A percentile compares a stretch with the other conserved stretches of the same genome.
phyloP scores from a whole-genome alignment of 2,113 vertebrate genomes.

The Thalassarche chlororhynchos region DNA sequence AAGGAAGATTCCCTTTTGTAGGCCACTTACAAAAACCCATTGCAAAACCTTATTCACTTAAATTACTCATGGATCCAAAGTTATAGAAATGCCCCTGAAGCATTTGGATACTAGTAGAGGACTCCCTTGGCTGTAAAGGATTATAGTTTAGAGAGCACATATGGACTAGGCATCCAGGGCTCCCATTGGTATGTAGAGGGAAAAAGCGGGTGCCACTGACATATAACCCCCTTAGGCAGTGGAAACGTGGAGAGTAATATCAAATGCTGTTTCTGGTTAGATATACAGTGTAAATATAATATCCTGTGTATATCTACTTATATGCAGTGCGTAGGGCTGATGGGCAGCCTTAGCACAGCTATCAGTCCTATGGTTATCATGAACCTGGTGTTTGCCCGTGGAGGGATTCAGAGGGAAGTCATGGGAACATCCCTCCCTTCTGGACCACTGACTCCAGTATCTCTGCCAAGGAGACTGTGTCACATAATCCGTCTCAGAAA shows the following conservation, averaged over 20 bases:
- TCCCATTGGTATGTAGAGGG: fast-evolving
- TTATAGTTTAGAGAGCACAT: fast-evolving
- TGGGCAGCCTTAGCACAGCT: neutral
- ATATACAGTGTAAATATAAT: neutral
- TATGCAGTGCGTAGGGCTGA: neutral
- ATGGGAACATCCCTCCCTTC: neutral
- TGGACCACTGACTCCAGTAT: neutral
- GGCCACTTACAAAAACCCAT: fast-evolving
- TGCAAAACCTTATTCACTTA: neutral
- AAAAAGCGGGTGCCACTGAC: neutral
- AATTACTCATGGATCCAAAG: neutral
- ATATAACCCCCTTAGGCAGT: neutral
- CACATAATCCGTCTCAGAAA: neutral
- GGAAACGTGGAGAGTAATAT: neutral
- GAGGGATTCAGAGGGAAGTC: neutral
- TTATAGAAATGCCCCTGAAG: neutral
- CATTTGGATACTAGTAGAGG: neutral
- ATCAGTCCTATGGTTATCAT: fast-evolving
- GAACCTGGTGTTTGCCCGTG: fast-evolving
- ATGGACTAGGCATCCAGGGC: neutral
- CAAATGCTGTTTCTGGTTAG: neutral
- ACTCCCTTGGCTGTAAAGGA: neutral
- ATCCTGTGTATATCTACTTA: fast-evolving
- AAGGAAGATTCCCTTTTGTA: neutral
- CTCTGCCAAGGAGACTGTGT: neutral